A percentile compares a stretch with the other conserved stretches of the same genome.
phyloP scores from a whole-genome alignment of 2,888 invertebrate species.

The Ichneumoninae sp. region DNA sequence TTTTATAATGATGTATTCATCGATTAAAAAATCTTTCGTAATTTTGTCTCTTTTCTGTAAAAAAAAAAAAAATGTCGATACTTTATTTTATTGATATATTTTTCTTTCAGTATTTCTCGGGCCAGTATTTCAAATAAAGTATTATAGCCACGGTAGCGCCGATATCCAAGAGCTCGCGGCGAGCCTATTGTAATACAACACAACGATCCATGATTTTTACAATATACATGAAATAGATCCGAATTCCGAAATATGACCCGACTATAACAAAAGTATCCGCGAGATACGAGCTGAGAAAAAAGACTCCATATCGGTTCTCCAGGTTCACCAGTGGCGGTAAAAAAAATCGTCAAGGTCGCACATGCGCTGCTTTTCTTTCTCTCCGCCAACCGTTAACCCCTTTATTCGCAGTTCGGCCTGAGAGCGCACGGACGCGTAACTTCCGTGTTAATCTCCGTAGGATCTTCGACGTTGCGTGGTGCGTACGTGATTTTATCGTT shows the following conservation, averaged over 20 bases:
- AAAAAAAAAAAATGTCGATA: too few relatives aligned
- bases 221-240: neutral
- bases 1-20: too few relatives aligned
- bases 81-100: too few relatives aligned
- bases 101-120: too few relatives aligned
- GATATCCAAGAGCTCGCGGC: too few relatives aligned
- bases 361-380: neutral
- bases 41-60: too few relatives aligned
- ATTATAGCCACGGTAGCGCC: too few relatives aligned
- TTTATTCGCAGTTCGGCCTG: neutral
- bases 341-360: slow-evolving; percentile 34
- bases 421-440: slow-evolving; percentile 18
- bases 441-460: slow-evolving; percentile 40
- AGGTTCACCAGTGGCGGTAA: slow-evolving; percentile 31
- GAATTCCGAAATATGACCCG: neutral
- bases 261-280: neutral
- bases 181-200: neutral
- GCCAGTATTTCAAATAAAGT: too few relatives aligned
- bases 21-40: too few relatives aligned
- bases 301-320: neutral
- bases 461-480: slow-evolving; percentile 25
- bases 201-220: neutral
- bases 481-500: slow-evolving; percentile 42
- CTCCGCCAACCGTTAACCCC: slow-evolving; percentile 4
- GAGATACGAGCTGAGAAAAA: neutral